Evolutionary conservation across 2,888 invertebrate genomes (phyloP), one percentile per base, ranked within the genome.

Genomic region (Pegoplata infirma): DNA sequence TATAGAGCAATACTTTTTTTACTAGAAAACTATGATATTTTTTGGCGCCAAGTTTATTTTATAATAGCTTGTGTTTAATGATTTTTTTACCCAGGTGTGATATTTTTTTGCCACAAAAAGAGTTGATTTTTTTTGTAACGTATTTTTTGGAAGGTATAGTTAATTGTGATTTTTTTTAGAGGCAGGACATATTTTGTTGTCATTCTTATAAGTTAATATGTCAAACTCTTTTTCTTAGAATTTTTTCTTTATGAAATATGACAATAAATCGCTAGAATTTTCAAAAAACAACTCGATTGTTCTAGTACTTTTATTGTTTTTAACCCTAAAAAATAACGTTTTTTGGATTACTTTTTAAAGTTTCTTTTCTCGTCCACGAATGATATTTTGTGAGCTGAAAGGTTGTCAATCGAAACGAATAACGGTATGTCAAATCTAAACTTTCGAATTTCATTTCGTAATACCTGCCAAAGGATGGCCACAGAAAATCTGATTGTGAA

Each of bases 31-130:
- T 63, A 16, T 72, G n/a, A n/a, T 66, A 40, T 21, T 61, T 63
- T 80, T 75, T 72, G 72, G 80, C 80, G 77, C 77, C 71, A 71
- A 78, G 4, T n/a, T n/a, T 56, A 49, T 36, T 56, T 14, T 47
- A 53, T 1, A 5, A 40, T 53, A 63, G 58, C 14, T 61, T 74
- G 55, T 47, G 40, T 56, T 51, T 46, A 8, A 25, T 28, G 28
- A 25, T 25, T 59, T 64, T 44, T 25, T 23, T n/a, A 40, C 23
- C 69, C 76, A 76, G 75, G 69, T 80, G 82, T 80, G 72, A 77
- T 66, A n/a, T n/a, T 63, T 69, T 76, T 49, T 72, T 51, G 17
- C 25, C 17, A 21, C 8, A 14, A 53, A 71, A 71, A 61, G 71
- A 71, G 71, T 61, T 76, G 36, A 46, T 17, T 53, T 40, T 28